Evolutionary conservation across 92 coral and sea anemone genomes (phyloP).

Genomic region (Isaurus tuberculatus): DNA sequence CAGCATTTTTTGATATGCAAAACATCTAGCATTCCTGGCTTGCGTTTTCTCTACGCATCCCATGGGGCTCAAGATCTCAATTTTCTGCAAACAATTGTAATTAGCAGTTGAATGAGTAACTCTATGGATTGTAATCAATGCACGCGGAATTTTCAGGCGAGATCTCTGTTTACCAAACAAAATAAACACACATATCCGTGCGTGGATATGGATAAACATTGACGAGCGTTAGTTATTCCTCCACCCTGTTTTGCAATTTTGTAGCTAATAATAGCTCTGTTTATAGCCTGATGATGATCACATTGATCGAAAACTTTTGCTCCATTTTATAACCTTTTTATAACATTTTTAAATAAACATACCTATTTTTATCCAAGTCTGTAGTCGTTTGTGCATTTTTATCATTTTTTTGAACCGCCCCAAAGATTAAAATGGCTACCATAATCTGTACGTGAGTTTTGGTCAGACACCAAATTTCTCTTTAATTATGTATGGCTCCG

Average conservation of each 20-base stretch:
- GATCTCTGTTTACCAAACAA: constrained; percentile 16
- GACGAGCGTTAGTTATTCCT: constrained; percentile 27
- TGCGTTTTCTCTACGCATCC: constrained; percentile 56
- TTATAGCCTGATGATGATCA: too few relatives aligned
- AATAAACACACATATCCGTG: constrained; percentile 28
- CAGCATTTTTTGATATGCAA: constrained; percentile 64
- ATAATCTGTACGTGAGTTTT: constrained; percentile 6
- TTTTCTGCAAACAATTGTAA: constrained; percentile 53
- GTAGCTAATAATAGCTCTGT: not conserved
- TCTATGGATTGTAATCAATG: constrained; percentile 37
- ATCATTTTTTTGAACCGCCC: not conserved
- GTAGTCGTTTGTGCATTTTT: not conserved
- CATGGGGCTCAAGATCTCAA: constrained; percentile 64
- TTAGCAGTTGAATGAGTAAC: constrained; percentile 62
- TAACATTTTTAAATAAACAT: too few relatives aligned
- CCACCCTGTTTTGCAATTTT: not conserved
- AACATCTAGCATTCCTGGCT: constrained; percentile 24
- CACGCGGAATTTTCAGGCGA: constrained; percentile 66
- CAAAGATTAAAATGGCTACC: not conserved
- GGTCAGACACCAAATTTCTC: not conserved
- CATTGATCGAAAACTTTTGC: too few relatives aligned
- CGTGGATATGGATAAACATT: constrained; percentile 26
- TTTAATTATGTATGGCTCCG: not conserved
- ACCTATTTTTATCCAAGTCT: too few relatives aligned
- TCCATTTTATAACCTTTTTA: too few relatives aligned